phyloP scores from a whole-genome alignment of 2,113 vertebrate genomes.

The Hyaena hyaena region DNA sequence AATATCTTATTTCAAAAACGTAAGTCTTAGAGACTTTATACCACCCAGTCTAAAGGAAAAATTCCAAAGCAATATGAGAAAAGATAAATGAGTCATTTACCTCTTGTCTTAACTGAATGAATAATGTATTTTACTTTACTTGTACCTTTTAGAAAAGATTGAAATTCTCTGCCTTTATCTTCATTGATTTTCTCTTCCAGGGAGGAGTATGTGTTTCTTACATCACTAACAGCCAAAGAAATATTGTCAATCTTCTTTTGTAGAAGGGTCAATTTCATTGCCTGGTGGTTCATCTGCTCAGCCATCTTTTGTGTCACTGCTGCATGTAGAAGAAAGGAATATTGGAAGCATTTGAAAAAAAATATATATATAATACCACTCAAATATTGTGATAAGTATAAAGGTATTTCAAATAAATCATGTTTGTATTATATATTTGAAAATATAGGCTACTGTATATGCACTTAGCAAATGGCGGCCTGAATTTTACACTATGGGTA shows the following conservation, averaged over 20 bases:
- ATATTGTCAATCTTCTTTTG: slow-evolving; percentile 87
- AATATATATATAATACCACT: neutral
- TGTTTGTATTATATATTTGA: neutral
- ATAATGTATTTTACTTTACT: slow-evolving; percentile 80
- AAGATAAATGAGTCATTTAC: slow-evolving; percentile 17
- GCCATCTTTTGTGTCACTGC: slow-evolving; percentile 84
- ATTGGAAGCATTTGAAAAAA: neutral
- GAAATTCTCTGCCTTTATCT: slow-evolving; percentile 83
- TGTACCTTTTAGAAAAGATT: slow-evolving; percentile 88
- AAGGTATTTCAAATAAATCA: neutral
- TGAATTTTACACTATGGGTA: neutral
- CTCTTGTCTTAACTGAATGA: slow-evolving; percentile 53
- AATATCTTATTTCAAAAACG: neutral
- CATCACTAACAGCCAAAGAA: slow-evolving; percentile 79
- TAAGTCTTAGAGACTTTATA: neutral
- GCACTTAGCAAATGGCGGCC: neutral
- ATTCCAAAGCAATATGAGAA: neutral
- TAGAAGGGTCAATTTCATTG: slow-evolving; percentile 83
- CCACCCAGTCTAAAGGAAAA: neutral
- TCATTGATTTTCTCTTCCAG: slow-evolving; percentile 88
- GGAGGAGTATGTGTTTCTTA: slow-evolving; percentile 82
- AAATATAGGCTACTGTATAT: neutral
- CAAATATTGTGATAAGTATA: neutral
- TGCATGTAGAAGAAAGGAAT: slow-evolving; percentile 59
- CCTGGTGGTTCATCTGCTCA: slow-evolving; percentile 85